These are phyloP conservation scores for Apodemus sylvaticus DNA, from an alignment of 2,113 vertebrate genomes.

Conservation along the genomic window DNA sequence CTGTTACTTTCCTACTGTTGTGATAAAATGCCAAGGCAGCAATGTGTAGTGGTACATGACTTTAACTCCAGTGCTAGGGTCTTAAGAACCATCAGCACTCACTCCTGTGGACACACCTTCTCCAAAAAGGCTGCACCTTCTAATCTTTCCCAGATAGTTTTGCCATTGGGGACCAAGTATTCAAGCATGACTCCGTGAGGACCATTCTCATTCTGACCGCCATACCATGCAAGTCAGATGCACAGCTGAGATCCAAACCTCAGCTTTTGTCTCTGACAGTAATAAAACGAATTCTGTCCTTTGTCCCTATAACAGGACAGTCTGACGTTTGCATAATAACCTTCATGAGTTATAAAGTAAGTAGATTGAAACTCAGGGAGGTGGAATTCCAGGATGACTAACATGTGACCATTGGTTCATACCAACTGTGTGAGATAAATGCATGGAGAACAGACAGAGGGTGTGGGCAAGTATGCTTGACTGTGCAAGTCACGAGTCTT, in stretches of 20 bases:
- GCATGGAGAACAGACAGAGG: not conserved
- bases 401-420: conserved; percentile 10
- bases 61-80: not conserved
- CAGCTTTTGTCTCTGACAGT: not conserved
- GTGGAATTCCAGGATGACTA: not conserved
- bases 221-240: not conserved
- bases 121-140: too few species aligned
- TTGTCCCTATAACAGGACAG: not conserved
- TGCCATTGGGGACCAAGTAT: not conserved
- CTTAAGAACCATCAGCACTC: not conserved
- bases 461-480: not conserved
- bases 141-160: not conserved
- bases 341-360: not conserved
- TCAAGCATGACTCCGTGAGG: not conserved
- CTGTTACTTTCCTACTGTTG: not conserved
- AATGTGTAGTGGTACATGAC: not conserved
- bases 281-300: not conserved
- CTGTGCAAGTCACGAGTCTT: not conserved
- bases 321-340: not conserved
- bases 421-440: not conserved
- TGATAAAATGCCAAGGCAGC: not conserved
- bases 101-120: not conserved
- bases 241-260: not conserved
- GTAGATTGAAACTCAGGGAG: not conserved
- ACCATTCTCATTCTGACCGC: not conserved